Conservation (phyloP, 1,140 invertebrate genomes). For the Bursaphelenchus mucronatus region DNA sequence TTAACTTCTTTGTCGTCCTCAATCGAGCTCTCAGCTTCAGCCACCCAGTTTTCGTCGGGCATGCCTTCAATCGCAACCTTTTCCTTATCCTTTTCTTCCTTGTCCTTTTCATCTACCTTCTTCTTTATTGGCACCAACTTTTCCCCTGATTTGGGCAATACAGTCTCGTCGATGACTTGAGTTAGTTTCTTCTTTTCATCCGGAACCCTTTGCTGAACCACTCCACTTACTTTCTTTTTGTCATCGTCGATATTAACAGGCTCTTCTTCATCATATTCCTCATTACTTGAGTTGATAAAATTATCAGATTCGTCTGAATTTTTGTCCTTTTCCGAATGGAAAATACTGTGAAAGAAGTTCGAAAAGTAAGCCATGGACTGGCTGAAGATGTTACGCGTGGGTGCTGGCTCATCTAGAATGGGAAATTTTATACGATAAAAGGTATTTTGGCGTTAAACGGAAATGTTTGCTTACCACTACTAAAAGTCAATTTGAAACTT, state of each 20-base stretch:
- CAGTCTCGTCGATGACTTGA: not conserved
- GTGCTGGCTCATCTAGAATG: slow-evolving; percentile 13
- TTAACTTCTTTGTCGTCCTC: too few relatives aligned
- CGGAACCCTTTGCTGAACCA: not conserved
- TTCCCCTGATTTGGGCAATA: not conserved
- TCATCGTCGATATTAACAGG: not conserved
- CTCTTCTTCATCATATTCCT: not conserved
- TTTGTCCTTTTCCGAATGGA: slow-evolving; percentile 3
- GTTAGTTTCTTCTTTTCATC: not conserved
- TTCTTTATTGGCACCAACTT: not conserved
- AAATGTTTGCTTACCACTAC: slow-evolving; percentile 25
- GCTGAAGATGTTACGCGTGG: slow-evolving; percentile 3
- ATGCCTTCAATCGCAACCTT: too few relatives aligned
- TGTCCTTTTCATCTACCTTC: too few relatives aligned
- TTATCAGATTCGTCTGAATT: not conserved
- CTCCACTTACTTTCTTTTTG: not conserved
- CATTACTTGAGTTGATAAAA: too few relatives aligned
- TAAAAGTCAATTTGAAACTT: slow-evolving; percentile 28
- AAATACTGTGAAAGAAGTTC: slow-evolving; percentile 17
- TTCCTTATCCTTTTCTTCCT: too few relatives aligned
- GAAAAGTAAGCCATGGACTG: slow-evolving; percentile 13
- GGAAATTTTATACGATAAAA: not conserved
- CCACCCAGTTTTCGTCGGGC: too few relatives aligned
- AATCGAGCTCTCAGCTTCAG: too few relatives aligned
- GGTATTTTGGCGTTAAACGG: not conserved